Evolutionary conservation across 2,113 vertebrate species (phyloP), one percentile per base, ranked within the genome.

Genomic region (Pteropus alecto): DNA sequence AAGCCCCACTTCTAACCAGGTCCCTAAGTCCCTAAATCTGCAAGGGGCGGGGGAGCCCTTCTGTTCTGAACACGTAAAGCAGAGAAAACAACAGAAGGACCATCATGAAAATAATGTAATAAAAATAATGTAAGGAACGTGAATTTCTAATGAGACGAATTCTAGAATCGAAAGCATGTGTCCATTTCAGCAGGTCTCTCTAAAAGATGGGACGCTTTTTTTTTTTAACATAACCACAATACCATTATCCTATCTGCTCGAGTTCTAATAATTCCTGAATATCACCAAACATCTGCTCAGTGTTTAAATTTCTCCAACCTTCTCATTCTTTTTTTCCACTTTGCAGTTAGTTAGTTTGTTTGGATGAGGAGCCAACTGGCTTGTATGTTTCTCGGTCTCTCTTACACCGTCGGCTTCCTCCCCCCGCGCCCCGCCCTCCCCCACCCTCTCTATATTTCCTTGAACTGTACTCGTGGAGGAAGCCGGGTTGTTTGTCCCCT

Each of bases 381-480:
- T 61, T 38, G 3, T 5, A 12, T 3, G 33, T 28, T 26, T n/a
- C 54, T 74, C 21, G 15, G 8, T 11, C 19, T 82, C 30, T 58
- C 71, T 79, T 13, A 0, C 16, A 33, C 51, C 81, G 54, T 0
- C 7, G n/a, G 65, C 6, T 60, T 70, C 70, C 60, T 73, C 54
- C 61, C 13, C 54, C 24, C 54, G 8, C 8, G 24, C 6, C 33
- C 26, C 5, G 3, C 3, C 5, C n/a, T 3, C 5, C 26, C 26
- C 24, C 41, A 0, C 12, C 21, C 7, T 46, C 61, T 43, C 56
- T 38, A 18, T 60, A 19, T 74, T 70, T 95, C 65, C 86, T 81
- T 85, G 46, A 94, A 19, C 30, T 11, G 48, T 14, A 1, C 41
- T 19, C n/a, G 54, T 38, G n/a, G 85, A 94, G 63, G 96, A 87